These are phyloP conservation scores for Aricia agestis DNA, from an alignment of 1,140 invertebrate species.

Conservation along the genomic window DNA sequence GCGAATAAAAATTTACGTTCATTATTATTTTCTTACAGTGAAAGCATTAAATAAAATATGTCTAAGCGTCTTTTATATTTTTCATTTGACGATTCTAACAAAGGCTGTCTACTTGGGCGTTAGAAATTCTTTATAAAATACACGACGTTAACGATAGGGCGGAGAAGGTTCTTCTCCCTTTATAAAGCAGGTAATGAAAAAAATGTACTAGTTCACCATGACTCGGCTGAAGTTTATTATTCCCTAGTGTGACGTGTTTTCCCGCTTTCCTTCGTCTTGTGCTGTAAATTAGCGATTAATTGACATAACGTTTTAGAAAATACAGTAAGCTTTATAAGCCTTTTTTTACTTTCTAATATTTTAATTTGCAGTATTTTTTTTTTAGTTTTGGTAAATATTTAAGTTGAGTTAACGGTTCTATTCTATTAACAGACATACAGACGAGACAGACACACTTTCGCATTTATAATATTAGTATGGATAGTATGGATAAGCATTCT, in stretches of 20 bases:
- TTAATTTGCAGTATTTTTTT: no score
- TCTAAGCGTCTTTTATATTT: constrained; percentile 25
- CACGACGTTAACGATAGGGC: constrained; percentile 47
- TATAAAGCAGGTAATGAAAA: constrained; percentile 63
- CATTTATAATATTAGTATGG: no score
- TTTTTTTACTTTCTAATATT: no score
- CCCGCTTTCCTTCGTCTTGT: background rate
- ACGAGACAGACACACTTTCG: no score
- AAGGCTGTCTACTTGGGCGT: constrained; percentile 44
- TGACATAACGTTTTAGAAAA: background rate
- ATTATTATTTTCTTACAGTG: background rate
- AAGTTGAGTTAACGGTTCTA: no score
- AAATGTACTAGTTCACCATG: constrained; percentile 52
- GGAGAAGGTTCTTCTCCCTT: constrained; percentile 50
- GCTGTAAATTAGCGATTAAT: background rate
- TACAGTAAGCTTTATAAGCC: no score
- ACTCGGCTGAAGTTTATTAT: constrained; percentile 57
- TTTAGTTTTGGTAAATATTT: no score
- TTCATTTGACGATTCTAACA: constrained; percentile 51
- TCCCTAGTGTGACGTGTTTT: constrained; percentile 7
- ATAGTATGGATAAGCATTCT: no score
- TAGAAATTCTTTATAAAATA: constrained; percentile 56
- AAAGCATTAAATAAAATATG: background rate
- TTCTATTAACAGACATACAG: no score
- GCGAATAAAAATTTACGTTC: background rate